Conservation (phyloP, 2,797 vertebrate species). For the Spea hammondii region DNA sequence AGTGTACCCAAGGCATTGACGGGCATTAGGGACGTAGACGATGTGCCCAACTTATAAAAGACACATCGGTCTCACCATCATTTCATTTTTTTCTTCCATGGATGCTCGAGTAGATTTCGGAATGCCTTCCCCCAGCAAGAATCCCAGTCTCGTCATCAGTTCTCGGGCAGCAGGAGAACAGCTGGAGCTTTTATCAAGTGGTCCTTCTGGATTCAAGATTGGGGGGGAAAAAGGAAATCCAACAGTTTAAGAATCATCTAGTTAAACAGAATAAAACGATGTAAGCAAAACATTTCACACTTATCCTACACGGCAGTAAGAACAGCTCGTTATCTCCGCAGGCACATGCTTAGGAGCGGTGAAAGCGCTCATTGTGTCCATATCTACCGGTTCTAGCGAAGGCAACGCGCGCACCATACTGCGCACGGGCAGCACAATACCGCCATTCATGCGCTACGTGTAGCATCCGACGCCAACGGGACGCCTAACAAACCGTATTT, state of each 20-base stretch:
- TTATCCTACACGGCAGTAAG: neutral
- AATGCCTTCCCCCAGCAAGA: constrained; percentile 97
- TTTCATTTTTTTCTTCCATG: constrained; percentile 92
- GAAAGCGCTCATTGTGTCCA: neutral
- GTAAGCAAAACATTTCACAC: no score
- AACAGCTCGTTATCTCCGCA: neutral
- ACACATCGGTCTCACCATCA: constrained; percentile 80
- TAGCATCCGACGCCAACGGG: no score
- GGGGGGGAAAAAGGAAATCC: constrained; percentile 47
- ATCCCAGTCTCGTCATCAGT: constrained; percentile 97
- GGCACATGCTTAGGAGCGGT: neutral
- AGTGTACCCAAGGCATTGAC: no score
- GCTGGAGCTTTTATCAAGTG: constrained; percentile 79
- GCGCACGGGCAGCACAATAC: no score
- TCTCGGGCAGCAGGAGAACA: constrained; percentile 96
- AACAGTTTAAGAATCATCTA: neutral
- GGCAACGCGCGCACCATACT: no score
- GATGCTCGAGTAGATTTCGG: constrained; percentile 86
- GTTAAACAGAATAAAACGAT: neutral
- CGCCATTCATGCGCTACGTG: no score
- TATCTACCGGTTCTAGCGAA: neutral
- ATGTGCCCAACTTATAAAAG: no score
- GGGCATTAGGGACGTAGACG: no score
- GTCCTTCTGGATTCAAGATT: constrained; percentile 69
- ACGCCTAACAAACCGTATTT: no score